Conservation (phyloP, 2,113 vertebrate genomes). For the Neodon shergylaensis region DNA sequence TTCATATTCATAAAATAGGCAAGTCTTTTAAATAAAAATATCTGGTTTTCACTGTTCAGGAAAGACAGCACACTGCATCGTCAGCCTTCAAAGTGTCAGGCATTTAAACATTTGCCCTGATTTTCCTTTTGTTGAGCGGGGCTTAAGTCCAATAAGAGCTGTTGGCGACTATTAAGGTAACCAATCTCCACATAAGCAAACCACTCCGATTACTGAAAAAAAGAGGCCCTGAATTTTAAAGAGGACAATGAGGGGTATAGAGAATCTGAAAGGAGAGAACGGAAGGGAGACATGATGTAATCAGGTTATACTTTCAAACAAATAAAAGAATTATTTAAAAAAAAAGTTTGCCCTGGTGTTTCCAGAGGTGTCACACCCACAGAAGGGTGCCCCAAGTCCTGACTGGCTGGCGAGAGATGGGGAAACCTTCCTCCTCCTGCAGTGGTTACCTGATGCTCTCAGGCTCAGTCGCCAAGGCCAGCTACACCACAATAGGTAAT, state of each 20-base stretch:
- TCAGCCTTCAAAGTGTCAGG: neutral
- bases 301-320: neutral
- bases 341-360: neutral
- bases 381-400: neutral
- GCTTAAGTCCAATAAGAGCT: neutral
- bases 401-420: neutral
- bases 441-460: neutral
- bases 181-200: no score
- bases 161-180: neutral
- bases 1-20: neutral
- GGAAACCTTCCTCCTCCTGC: neutral
- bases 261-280: neutral
- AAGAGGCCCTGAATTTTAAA: neutral
- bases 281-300: neutral
- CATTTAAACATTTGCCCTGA: neutral
- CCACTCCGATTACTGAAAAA: neutral
- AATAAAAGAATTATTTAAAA: neutral
- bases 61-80: neutral
- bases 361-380: neutral
- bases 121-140: neutral
- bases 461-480: neutral
- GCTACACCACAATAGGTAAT: neutral
- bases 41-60: neutral
- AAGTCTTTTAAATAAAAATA: conserved; percentile 12
- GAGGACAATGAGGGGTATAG: neutral